These are phyloP conservation scores for Drosophila paulistorum DNA, from an alignment of 1,140 invertebrate genomes.

Conservation along the genomic window DNA sequence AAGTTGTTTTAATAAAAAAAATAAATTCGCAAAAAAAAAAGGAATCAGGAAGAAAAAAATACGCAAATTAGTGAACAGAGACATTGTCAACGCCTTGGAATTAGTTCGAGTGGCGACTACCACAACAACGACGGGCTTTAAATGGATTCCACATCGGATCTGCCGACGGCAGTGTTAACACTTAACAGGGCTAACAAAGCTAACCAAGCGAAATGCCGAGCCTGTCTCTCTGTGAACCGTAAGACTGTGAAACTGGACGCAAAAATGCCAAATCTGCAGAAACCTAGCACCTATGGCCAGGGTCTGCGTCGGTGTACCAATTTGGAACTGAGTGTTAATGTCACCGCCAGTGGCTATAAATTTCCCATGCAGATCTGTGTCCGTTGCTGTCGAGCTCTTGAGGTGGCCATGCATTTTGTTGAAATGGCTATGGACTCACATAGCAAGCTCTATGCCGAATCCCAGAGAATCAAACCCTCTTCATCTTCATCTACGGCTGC, in stretches of 20 bases:
- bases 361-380: slow-evolving; percentile 74
- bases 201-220: slow-evolving; percentile 65
- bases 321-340: slow-evolving; percentile 35
- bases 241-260: slow-evolving; percentile 59
- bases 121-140: not conserved
- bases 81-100: slow-evolving; percentile 3
- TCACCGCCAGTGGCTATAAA: slow-evolving; percentile 55
- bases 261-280: slow-evolving; percentile 58
- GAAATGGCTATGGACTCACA: slow-evolving; percentile 65
- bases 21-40: too few relatives aligned
- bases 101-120: not conserved
- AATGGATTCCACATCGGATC: slow-evolving; percentile 55
- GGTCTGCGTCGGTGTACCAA: slow-evolving; percentile 64
- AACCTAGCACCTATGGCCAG: slow-evolving; percentile 55
- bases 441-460: slow-evolving; percentile 56
- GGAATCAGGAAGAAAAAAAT: not conserved
- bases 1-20: not conserved
- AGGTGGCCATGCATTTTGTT: slow-evolving; percentile 73
- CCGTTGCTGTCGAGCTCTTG: slow-evolving; percentile 68
- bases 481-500: not conserved
- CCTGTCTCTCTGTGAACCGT: slow-evolving; percentile 64
- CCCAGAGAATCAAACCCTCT: slow-evolving; percentile 41
- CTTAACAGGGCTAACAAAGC: slow-evolving; percentile 64
- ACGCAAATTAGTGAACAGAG: not conserved
- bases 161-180: slow-evolving; percentile 48